phyloP scores from a whole-genome alignment of 2,113 vertebrate species.

The Malurus alboscapulatus region DNA sequence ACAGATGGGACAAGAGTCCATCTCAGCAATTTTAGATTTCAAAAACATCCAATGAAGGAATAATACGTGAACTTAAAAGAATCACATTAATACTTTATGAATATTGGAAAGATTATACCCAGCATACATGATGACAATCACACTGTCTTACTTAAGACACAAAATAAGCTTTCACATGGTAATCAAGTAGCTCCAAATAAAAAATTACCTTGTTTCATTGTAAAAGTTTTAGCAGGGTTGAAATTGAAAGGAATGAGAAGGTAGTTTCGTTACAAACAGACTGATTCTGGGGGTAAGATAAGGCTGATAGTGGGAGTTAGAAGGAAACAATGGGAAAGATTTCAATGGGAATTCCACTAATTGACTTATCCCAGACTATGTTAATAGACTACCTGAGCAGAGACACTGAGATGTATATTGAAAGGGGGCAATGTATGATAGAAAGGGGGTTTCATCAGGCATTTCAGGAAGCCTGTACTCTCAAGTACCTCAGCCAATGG shows the following conservation, averaged over 20 bases:
- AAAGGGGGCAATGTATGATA: no score
- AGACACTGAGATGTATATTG: no score
- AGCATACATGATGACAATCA: not conserved
- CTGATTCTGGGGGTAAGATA: no score
- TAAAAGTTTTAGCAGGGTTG: not conserved
- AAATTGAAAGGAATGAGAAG: not conserved
- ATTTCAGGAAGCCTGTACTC: no score
- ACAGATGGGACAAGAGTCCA: accelerated
- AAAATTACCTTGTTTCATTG: not conserved
- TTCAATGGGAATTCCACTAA: no score
- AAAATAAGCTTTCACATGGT: not conserved
- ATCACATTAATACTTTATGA: not conserved
- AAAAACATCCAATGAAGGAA: not conserved
- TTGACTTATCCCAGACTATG: no score
- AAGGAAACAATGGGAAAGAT: no score
- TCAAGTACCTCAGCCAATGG: no score
- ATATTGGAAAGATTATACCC: not conserved
- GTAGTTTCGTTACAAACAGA: no score
- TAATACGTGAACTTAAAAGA: not conserved
- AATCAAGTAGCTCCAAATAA: not conserved
- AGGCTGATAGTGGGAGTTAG: no score
- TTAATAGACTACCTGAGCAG: no score
- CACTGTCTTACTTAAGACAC: not conserved
- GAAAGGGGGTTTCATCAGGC: no score
- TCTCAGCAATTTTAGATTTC: not conserved